Percentiles rank a stretch among this genome's conserved stretches.
phyloP scores from a whole-genome alignment of 2,797 vertebrate species.

The Calcarius lapponicus region DNA sequence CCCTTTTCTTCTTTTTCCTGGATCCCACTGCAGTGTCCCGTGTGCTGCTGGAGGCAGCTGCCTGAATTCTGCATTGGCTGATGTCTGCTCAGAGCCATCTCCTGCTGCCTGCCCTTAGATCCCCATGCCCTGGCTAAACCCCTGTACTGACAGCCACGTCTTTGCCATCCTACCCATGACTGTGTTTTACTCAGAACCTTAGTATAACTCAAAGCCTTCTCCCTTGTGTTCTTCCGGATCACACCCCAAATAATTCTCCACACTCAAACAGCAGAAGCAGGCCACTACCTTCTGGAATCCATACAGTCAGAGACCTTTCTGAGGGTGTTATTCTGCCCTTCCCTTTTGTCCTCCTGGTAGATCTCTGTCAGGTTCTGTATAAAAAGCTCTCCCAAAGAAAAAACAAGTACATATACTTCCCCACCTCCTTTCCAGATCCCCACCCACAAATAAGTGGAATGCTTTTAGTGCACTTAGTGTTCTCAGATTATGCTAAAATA shows the following conservation, averaged over 20 bases:
- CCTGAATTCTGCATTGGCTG: background rate
- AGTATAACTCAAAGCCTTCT: background rate
- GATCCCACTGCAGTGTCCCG: background rate
- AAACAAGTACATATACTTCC: slow-evolving; percentile 20
- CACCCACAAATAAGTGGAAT: slow-evolving; percentile 52
- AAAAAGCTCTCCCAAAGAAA: background rate
- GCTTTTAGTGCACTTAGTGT: slow-evolving; percentile 65
- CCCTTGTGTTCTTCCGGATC: background rate
- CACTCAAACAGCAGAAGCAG: background rate
- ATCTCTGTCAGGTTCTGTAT: slow-evolving; percentile 19
- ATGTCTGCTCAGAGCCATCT: background rate
- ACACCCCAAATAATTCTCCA: background rate
- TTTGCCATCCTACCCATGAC: background rate
- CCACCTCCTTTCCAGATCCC: background rate
- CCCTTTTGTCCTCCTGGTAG: background rate
- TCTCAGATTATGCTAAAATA: slow-evolving; percentile 74
- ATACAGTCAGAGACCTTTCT: background rate
- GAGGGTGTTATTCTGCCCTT: background rate
- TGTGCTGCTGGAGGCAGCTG: background rate
- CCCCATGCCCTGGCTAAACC: background rate
- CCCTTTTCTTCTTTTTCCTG: background rate
- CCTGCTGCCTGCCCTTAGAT: background rate
- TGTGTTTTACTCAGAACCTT: background rate
- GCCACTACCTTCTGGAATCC: background rate
- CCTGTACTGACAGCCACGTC: background rate